Evolutionary conservation across 2,888 invertebrate genomes (phyloP), one percentile per base, ranked within the genome.

Genomic region (Calameuta filiformis): DNA sequence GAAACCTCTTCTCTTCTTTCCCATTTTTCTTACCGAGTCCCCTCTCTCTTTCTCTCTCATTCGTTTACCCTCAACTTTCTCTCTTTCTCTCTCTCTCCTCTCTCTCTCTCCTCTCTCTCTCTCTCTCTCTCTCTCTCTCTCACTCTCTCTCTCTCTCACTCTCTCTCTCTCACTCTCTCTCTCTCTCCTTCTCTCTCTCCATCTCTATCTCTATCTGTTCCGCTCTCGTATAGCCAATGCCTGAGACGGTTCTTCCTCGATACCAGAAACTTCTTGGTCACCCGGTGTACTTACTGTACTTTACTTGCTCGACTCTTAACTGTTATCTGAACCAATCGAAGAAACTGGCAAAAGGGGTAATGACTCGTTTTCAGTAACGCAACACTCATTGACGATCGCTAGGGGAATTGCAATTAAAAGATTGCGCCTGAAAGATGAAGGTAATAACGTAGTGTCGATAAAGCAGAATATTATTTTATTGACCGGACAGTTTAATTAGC

Each of bases 11-110:
- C 71, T 31, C 23, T 71, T 11, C 71, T 71, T 33, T 12, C 31
- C 9, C 34, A 56, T 56, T 56, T 56, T 56, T 56, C 23, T 56
- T 23, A 56, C 11, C 1, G 71, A 71, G 31, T 34, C 23, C 12
- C 69, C 31, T 80, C 85, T 81, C 79, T 86, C 82, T 81, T 84
- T 85, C 81, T 84, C 79, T 79, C 80, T 84, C 86, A 83, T 12
- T 30, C 73, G 35, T 23, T 34, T 15, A 12, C 85, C 84, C 85
- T 80, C 82, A 80, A 82, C 80, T 82, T 80, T 69, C 69, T 30
- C 69, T 31, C 69, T 35, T 12, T 35, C 35, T 35, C 35, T 11
- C 11, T 35, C 35, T 35, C 11, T 35, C 11, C 11, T 23, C 69
- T 23, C 69, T 30, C 23, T 69, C 12, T 23, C 34, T 34, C 4